Percentiles rank a stretch among this genome's conserved stretches.
Evolutionary conservation across 2,888 invertebrate species (phyloP).

Genomic region (Orthosia gracilis): DNA sequence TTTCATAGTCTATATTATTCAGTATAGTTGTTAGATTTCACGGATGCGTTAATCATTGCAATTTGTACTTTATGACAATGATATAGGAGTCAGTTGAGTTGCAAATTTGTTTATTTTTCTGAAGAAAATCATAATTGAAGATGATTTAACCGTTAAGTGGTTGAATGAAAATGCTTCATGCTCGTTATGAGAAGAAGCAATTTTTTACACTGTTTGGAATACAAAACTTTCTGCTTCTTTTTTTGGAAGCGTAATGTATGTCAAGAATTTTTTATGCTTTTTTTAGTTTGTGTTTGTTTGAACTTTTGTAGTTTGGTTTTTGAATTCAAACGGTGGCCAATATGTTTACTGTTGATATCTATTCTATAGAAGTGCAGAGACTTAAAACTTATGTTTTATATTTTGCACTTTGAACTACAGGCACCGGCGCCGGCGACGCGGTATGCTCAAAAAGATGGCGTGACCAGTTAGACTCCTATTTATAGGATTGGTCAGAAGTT

Average conservation of each 20-base stretch:
- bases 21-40: slow-evolving; percentile 13
- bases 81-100: accelerated
- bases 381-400: too few relatives aligned
- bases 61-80: neutral
- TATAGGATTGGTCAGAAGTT: too few relatives aligned
- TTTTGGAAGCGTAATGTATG: neutral
- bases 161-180: slow-evolving; percentile 3
- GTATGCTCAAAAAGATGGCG: too few relatives aligned
- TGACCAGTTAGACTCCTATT: too few relatives aligned
- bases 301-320: slow-evolving; percentile 1
- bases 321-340: too few relatives aligned
- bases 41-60: neutral
- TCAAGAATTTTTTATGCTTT: neutral
- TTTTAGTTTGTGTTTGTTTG: neutral
- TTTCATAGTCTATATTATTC: slow-evolving; percentile 22
- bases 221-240: neutral
- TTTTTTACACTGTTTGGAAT: neutral
- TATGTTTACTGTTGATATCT: neutral
- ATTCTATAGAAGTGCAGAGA: neutral
- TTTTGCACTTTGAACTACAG: neutral
- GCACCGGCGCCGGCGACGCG: too few relatives aligned
- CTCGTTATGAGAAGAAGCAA: neutral
- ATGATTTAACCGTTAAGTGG: neutral
- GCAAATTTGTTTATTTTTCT: neutral
- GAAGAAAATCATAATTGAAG: slow-evolving; percentile 14